Evolutionary conservation across 2,113 vertebrate genomes (phyloP).

Genomic region (Synchiropus splendidus): DNA sequence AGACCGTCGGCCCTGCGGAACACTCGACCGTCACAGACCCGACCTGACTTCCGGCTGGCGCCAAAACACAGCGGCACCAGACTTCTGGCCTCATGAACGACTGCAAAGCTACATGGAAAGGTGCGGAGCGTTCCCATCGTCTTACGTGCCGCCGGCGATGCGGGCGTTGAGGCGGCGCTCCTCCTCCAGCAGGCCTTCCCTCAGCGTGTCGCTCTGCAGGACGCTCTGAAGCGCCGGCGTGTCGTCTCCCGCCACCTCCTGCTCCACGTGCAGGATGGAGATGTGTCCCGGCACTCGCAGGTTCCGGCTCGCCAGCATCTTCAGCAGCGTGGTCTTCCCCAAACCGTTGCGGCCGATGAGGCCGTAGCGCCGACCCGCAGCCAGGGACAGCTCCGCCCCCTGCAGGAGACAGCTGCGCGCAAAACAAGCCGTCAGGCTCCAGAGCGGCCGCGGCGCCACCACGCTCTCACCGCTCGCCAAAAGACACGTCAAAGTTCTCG

Average conservation of each 20-base stretch:
- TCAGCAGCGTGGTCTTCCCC: conserved; percentile 91
- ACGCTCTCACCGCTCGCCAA: conserved; percentile 80
- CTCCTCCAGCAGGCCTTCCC: conserved; percentile 76
- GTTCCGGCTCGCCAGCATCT: conserved; percentile 88
- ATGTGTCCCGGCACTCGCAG: conserved; percentile 87
- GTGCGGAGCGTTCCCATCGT: background rate
- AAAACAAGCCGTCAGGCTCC: no score
- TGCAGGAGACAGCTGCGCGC: conserved; percentile 77
- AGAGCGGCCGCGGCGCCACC: background rate
- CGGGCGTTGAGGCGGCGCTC: conserved; percentile 75
- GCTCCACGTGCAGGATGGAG: conserved; percentile 93
- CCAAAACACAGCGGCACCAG: background rate
- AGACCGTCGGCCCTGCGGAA: conserved; percentile 73
- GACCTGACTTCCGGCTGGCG: background rate
- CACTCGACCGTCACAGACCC: background rate
- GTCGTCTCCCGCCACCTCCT: conserved; percentile 91
- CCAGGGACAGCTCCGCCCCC: conserved; percentile 83
- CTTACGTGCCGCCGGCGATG: conserved; percentile 77
- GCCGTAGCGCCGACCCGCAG: conserved; percentile 82
- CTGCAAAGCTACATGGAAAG: no score
- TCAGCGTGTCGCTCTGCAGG: conserved; percentile 79
- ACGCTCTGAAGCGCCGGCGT: conserved; percentile 86
- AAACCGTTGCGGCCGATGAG: conserved; percentile 90
- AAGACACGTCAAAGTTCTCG: conserved; percentile 96
- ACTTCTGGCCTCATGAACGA: background rate